Percentiles rank a stretch among this genome's conserved stretches.
These are phyloP conservation scores for Cenopis cana DNA, from an alignment of 2,888 invertebrate species.

Conservation along the genomic window DNA sequence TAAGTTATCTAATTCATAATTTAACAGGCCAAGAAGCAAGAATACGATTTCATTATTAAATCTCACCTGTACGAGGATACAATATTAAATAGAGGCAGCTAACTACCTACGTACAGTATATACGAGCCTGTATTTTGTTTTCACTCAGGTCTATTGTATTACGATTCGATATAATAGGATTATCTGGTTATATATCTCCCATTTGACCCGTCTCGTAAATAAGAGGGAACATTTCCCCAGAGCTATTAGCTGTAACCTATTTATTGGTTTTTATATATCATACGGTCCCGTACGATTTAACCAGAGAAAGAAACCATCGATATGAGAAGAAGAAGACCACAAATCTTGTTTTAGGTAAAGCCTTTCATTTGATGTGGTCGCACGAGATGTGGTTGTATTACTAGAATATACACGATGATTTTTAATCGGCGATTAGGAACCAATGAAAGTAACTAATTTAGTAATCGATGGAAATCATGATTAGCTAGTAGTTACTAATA, in stretches of 20 bases:
- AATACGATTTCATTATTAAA: not conserved
- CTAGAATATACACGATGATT: no score
- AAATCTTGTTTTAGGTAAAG: constrained; percentile 10
- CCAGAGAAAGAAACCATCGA: no score
- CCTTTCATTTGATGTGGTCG: not conserved
- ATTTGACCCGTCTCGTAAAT: constrained; percentile 57
- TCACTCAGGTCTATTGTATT: constrained; percentile 23
- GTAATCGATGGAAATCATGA: no score
- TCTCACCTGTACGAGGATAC: not conserved
- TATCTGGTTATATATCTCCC: constrained; percentile 51
- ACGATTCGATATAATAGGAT: constrained; percentile 48
- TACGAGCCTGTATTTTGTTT: not conserved
- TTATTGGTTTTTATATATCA: constrained; percentile 48
- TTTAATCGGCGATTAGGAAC: no score
- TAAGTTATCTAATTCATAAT: no score
- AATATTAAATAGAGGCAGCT: no score
- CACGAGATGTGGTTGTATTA: not conserved
- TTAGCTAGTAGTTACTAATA: no score
- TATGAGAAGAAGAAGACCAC: no score
- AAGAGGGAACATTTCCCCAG: constrained; percentile 56
- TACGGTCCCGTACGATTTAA: no score
- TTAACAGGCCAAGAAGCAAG: no score
- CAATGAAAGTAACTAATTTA: no score
- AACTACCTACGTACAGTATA: not conserved
- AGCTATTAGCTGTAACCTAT: constrained; percentile 53